Conservation (phyloP, 2,888 invertebrate species). For the Embidobia sp. region DNA sequence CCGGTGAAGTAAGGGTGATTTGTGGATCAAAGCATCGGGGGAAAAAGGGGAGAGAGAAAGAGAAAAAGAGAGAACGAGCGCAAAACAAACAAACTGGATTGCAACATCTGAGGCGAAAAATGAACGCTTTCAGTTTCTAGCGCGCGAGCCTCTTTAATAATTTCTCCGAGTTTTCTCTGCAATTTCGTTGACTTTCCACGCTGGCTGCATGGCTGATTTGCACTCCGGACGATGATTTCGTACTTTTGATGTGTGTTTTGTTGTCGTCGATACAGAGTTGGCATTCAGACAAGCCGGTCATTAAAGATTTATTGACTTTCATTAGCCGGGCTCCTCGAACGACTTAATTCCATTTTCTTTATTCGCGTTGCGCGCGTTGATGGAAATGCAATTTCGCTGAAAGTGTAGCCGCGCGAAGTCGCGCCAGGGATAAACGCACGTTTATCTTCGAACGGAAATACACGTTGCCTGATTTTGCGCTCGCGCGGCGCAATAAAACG, state of each 20-base stretch:
- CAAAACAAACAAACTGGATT: slow-evolving; percentile 8
- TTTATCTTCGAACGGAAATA: too few relatives aligned
- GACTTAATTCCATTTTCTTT: slow-evolving; percentile 25
- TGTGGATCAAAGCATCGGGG: too few relatives aligned
- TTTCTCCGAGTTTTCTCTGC: slow-evolving; percentile 54
- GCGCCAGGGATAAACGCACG: neutral
- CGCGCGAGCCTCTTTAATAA: slow-evolving; percentile 37
- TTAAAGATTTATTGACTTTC: slow-evolving; percentile 44
- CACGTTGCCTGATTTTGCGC: slow-evolving; percentile 8
- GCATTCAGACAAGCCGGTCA: slow-evolving; percentile 19
- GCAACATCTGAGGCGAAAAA: slow-evolving; percentile 25
- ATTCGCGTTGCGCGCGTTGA: slow-evolving; percentile 1
- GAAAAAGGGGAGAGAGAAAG: too few relatives aligned
- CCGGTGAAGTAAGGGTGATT: too few relatives aligned
- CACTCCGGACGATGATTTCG: slow-evolving; percentile 41
- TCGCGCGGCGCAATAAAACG: neutral
- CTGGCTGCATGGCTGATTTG: slow-evolving; percentile 31
- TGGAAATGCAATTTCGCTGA: slow-evolving; percentile 11
- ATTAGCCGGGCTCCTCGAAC: neutral
- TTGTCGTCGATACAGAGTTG: slow-evolving; percentile 25
- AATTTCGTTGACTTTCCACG: slow-evolving; percentile 51
- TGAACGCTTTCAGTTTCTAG: slow-evolving; percentile 42
- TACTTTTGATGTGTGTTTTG: slow-evolving; percentile 45
- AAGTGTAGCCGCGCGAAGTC: slow-evolving; percentile 3
- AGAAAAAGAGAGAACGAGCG: too few relatives aligned